Conservation (phyloP, 2,888 invertebrate species). For the Conops quadrifasciatus region DNA sequence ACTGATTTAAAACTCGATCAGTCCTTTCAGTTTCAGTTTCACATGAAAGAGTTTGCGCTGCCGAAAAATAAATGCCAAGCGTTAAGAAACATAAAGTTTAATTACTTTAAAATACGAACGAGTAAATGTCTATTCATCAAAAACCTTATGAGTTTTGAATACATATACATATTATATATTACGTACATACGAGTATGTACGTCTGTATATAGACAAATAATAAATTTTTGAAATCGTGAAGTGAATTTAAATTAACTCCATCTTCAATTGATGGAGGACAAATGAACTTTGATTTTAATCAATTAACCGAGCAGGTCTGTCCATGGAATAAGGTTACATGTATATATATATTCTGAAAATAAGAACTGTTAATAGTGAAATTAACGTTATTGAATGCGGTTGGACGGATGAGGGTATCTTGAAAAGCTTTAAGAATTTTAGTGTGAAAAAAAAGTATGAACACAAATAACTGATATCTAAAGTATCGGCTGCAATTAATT, state of each 20-base stretch:
- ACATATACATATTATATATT: conserved; percentile 6
- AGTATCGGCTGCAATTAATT: too few species aligned
- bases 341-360: too few species aligned
- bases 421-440: too few species aligned
- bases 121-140: conserved; percentile 13
- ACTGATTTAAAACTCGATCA: too few species aligned
- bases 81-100: conserved; percentile 3
- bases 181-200: not conserved
- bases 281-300: conserved; percentile 44
- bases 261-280: conserved; percentile 44
- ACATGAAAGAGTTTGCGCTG: too few species aligned
- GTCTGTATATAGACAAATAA: not conserved
- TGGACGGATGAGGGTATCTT: too few species aligned
- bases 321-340: not conserved
- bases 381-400: too few species aligned
- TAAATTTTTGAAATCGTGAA: conserved; percentile 48
- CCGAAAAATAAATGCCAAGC: too few species aligned
- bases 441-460: too few species aligned
- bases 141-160: not conserved
- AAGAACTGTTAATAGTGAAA: too few species aligned
- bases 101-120: not conserved
- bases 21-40: too few species aligned
- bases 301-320: conserved; percentile 26
- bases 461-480: too few species aligned
- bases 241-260: conserved; percentile 56